Conservation (phyloP, 1,140 invertebrate genomes). For the Grapholita molesta region DNA sequence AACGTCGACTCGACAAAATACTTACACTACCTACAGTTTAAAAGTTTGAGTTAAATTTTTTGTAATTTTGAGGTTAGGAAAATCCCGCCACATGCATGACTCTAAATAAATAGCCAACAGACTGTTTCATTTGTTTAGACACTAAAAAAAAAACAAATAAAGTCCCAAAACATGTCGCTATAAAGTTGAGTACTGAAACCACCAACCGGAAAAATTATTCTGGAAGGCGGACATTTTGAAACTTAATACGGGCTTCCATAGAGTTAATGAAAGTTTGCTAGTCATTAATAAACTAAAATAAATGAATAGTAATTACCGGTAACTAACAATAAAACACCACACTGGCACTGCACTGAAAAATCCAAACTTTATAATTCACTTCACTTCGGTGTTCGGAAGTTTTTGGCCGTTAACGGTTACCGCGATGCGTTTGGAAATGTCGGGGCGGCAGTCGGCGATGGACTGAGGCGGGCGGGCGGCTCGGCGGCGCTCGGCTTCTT, state of each 20-base stretch:
- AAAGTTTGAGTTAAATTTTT: background rate
- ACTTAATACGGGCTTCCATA: slow-evolving; percentile 54
- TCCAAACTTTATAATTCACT: slow-evolving; percentile 7
- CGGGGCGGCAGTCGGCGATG: slow-evolving; percentile 63
- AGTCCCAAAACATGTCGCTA: background rate
- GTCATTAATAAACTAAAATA: background rate
- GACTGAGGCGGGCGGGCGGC: slow-evolving; percentile 73
- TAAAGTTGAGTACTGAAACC: slow-evolving; percentile 30
- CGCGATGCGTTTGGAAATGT: slow-evolving; percentile 59
- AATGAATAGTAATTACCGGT: background rate
- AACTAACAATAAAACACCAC: slow-evolving; percentile 14
- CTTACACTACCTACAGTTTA: too few species aligned
- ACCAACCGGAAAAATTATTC: slow-evolving; percentile 50
- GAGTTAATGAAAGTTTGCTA: background rate
- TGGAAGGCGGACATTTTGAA: slow-evolving; percentile 65
- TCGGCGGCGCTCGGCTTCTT: slow-evolving; percentile 58
- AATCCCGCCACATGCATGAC: background rate
- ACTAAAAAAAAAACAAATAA: slow-evolving; percentile 8
- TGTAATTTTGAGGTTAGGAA: slow-evolving; percentile 12
- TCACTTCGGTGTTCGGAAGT: slow-evolving; percentile 35
- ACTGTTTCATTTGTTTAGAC: background rate
- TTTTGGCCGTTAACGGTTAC: slow-evolving; percentile 45
- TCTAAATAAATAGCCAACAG: background rate
- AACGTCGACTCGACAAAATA: background rate
- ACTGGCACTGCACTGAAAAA: slow-evolving; percentile 11